Evolutionary conservation across 2,113 vertebrate species (phyloP).

Genomic region (Gavia stellata): DNA sequence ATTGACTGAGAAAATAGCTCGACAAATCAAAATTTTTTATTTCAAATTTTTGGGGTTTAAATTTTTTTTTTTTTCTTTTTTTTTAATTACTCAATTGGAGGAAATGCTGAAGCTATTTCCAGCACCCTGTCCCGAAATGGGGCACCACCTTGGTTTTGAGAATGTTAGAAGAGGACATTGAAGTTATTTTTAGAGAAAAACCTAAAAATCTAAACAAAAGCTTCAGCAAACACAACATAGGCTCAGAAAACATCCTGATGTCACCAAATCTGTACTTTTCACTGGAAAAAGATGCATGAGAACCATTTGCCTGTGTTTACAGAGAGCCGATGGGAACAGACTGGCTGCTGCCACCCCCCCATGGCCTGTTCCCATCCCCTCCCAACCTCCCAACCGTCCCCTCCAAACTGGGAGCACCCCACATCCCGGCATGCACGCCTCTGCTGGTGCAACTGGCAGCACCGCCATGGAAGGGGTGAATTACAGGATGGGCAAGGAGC

Average conservation of each 20-base stretch:
- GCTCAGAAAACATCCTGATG: neutral
- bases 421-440: neutral
- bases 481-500: neutral
- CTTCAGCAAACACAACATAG: neutral
- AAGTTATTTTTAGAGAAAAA: neutral
- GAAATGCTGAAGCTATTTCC: neutral
- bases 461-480: neutral
- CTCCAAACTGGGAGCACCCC: neutral
- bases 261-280: neutral
- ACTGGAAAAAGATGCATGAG: neutral
- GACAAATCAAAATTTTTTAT: neutral
- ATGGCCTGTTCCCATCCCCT: neutral
- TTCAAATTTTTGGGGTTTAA: neutral
- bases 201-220: neutral
- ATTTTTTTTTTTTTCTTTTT: too few species aligned
- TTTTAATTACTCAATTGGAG: neutral
- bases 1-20: neutral
- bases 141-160: neutral
- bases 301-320: neutral
- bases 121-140: neutral
- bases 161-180: neutral
- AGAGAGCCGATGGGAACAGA: neutral
- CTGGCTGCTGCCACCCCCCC: neutral
- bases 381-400: neutral
- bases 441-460: neutral